A percentile compares a stretch with the other conserved stretches of the same genome.
These are phyloP conservation scores for Acestrorhynchus altus DNA, from an alignment of 2,797 vertebrate genomes.

Conservation along the genomic window DNA sequence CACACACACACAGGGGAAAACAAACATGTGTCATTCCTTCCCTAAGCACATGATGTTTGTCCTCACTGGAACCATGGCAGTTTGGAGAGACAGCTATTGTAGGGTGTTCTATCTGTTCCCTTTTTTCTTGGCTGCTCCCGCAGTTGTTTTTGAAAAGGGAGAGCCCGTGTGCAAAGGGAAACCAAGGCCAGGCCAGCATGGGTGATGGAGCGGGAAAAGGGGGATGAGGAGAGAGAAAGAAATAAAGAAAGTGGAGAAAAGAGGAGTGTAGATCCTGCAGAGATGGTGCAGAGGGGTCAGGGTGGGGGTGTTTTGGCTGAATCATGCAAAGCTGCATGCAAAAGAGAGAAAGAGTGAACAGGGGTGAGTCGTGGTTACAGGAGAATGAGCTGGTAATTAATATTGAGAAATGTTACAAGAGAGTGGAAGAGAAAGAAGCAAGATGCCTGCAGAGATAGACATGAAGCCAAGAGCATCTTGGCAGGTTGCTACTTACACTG, in stretches of 20 bases:
- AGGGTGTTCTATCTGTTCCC: constrained; percentile 57
- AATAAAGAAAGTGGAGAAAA: constrained; percentile 20
- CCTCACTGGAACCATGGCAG: constrained; percentile 57
- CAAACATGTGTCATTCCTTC: constrained; percentile 64
- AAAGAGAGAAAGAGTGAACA: constrained; percentile 31
- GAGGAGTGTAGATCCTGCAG: constrained; percentile 22
- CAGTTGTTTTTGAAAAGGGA: constrained; percentile 70
- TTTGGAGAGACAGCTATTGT: constrained; percentile 60
- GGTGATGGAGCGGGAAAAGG: constrained; percentile 47
- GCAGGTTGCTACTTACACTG: neutral
- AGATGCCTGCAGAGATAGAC: neutral
- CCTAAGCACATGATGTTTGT: constrained; percentile 71
- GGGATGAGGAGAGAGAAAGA: constrained; percentile 38
- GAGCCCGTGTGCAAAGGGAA: constrained; percentile 67
- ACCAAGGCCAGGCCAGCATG: constrained; percentile 63
- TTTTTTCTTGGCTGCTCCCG: constrained; percentile 66
- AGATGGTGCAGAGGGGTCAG: constrained; percentile 30
- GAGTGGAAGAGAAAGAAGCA: constrained; percentile 6
- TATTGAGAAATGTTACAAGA: constrained; percentile 8
- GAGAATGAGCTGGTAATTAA: constrained; percentile 13
- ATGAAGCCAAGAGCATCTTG: neutral
- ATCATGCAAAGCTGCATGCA: constrained; percentile 30
- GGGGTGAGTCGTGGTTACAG: constrained; percentile 27
- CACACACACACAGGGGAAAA: constrained; percentile 33
- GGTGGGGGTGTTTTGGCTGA: constrained; percentile 33